A percentile compares a stretch with the other conserved stretches of the same genome.
Conservation (phyloP, 2,113 vertebrate genomes). For the Pelobates fuscus region DNA sequence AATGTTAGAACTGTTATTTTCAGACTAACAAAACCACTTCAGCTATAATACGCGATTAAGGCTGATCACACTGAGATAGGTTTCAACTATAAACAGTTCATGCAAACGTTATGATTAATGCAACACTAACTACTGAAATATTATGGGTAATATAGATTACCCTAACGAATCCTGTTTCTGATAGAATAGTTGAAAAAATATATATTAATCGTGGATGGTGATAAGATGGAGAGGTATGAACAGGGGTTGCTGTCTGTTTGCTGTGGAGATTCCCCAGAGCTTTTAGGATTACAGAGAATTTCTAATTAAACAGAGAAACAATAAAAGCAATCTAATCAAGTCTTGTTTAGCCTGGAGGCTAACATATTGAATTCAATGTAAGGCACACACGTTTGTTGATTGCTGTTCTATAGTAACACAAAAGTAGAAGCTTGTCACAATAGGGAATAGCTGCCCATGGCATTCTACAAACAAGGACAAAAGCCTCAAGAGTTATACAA, state of each 20-base stretch:
- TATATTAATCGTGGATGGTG: background rate
- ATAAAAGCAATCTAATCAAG: background rate
- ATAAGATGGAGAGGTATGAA: background rate
- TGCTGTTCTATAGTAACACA: background rate
- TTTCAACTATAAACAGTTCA: background rate
- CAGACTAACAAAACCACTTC: background rate
- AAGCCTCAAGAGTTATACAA: too few species aligned
- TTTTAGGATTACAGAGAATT: background rate
- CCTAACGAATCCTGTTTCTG: too few species aligned
- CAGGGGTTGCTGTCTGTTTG: background rate
- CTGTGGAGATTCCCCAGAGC: background rate
- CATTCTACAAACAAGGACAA: too few species aligned
- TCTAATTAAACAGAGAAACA: slow-evolving; percentile 11
- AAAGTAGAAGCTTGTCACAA: background rate
- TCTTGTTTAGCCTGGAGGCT: background rate
- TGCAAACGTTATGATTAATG: too few species aligned
- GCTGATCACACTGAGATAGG: background rate
- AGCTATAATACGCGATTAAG: background rate
- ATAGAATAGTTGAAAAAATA: too few species aligned
- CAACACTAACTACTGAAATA: too few species aligned
- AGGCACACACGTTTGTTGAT: background rate
- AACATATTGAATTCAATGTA: background rate
- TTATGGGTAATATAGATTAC: too few species aligned
- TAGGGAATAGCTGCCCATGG: too few species aligned
- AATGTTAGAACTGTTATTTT: background rate